Base-by-base conservation (phyloP, 23 tunicate species). In the Ascidia mentula region DNA sequence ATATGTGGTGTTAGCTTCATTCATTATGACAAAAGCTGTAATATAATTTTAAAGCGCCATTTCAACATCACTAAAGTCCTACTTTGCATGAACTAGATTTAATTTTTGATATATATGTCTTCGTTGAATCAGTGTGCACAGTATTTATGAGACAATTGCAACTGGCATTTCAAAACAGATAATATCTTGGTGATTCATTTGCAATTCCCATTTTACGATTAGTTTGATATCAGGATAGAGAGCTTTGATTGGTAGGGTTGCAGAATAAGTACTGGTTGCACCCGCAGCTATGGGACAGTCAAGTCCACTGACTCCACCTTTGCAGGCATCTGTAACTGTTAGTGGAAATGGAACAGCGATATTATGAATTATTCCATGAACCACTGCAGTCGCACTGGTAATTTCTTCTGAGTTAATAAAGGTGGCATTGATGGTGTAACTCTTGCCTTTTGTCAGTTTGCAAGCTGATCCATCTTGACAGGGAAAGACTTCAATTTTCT, bases 271-370 rank as follows among this genome's bases (percentile, higher is more conserved):
- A 36, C 46, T 65, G 4, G 36, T 35, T 38, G 37, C 30, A 0
- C 78, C 78, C 3, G 83, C 6, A 33, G 70, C 34, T 20, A 85
- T 17, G 32, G 89, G 89, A 46, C 89, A 85, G 3, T 34, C 45
- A 1, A 85, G 72, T 17, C 89, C 89, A 72, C 89, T 85, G 20
- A 33, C 12, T 12, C 86, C 86, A 36, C 79, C 86, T 69, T 77
- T 31, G 45, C 89, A 85, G 20, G 83, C 89, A 78, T 85, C 83
- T 17, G 20, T 34, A 20, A 69, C n/a, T 26, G 31, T 6, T 4
- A 78, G 2, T 32, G 83, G 83, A 46, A 85, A 85, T 0, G 73
- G 80, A 0, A 85, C 89, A 38, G 59, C 32, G 32, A 85, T 34
- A 34, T 83, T 83, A 45, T 31, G 72, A 33, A 85, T 38, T 1